phyloP scores from a whole-genome alignment of 2,888 invertebrate species.

The Pristionchus entomophagus region DNA sequence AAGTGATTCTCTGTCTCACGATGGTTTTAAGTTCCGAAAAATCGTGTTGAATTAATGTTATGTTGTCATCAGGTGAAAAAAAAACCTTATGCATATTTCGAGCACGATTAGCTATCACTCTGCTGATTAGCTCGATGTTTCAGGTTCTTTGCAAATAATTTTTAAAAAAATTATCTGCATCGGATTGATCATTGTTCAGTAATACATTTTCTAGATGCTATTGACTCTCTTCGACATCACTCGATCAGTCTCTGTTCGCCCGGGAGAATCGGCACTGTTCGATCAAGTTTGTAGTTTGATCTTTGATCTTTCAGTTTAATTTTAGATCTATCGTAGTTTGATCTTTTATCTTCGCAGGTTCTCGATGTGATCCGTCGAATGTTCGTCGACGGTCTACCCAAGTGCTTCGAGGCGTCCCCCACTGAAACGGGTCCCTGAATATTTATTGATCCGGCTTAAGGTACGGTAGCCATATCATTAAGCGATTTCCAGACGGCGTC shows the following conservation, averaged over 20 bases:
- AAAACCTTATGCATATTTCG: too few relatives aligned
- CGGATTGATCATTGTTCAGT: too few relatives aligned
- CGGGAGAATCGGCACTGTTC: constrained; percentile 44
- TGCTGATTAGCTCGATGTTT: too few relatives aligned
- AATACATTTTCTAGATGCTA: constrained; percentile 34
- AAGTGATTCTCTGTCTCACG: too few relatives aligned
- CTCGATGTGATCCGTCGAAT: constrained; percentile 37
- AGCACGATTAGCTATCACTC: too few relatives aligned
- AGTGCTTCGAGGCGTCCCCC: constrained; percentile 26
- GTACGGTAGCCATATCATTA: neutral
- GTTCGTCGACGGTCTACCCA: constrained; percentile 41
- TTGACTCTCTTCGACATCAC: constrained; percentile 41
- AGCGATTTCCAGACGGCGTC: neutral
- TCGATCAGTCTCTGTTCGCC: neutral
- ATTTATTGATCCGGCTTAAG: neutral
- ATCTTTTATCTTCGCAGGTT: neutral
- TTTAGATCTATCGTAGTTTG: too few relatives aligned
- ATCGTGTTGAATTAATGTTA: too few relatives aligned
- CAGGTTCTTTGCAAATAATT: too few relatives aligned
- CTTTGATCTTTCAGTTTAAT: neutral
- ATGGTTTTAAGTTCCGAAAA: too few relatives aligned
- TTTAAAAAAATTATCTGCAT: too few relatives aligned
- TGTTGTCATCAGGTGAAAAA: too few relatives aligned
- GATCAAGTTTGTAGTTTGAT: constrained; percentile 39
- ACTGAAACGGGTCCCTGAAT: neutral